phyloP scores from a whole-genome alignment of 1,140 invertebrate species.

The Sitophilus oryzae region DNA sequence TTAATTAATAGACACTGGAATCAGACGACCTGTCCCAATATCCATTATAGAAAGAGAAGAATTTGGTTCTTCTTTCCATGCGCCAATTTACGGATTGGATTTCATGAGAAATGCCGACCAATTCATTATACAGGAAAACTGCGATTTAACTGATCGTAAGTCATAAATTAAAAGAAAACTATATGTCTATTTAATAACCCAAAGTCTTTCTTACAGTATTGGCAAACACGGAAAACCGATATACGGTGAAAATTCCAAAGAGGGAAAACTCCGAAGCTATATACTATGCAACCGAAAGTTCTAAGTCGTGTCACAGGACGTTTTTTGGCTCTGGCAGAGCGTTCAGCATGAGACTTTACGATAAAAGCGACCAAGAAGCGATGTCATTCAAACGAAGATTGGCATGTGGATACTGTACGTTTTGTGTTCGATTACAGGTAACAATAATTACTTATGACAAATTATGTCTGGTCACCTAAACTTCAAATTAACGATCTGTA shows the following conservation, averaged over 20 bases:
- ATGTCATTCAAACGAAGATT: slow-evolving; percentile 52
- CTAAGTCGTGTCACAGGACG: slow-evolving; percentile 49
- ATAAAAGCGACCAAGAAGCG: slow-evolving; percentile 59
- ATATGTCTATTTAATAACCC: not conserved
- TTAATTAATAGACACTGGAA: slow-evolving; percentile 7
- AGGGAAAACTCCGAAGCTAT: slow-evolving; percentile 50
- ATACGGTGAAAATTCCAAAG: slow-evolving; percentile 54
- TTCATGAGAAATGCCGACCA: slow-evolving; percentile 51
- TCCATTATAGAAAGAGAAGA: slow-evolving; percentile 49
- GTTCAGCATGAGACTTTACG: slow-evolving; percentile 56
- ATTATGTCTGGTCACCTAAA: too few species aligned
- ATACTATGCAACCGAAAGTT: slow-evolving; percentile 56
- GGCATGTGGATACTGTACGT: slow-evolving; percentile 44
- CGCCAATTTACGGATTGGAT: slow-evolving; percentile 51
- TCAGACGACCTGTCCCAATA: slow-evolving; percentile 46
- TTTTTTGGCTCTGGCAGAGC: slow-evolving; percentile 54
- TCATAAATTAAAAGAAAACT: slow-evolving; percentile 17
- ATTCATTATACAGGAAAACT: slow-evolving; percentile 53
- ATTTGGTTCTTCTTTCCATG: slow-evolving; percentile 46
- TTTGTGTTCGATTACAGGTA: slow-evolving; percentile 37
- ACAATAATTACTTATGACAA: too few species aligned
- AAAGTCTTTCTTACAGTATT: slow-evolving; percentile 32
- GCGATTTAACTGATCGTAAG: slow-evolving; percentile 53
- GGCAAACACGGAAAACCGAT: slow-evolving; percentile 55
- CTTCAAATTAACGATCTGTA: too few species aligned